A percentile compares a stretch with the other conserved stretches of the same genome.
phyloP scores from a whole-genome alignment of 2,888 invertebrate species.

The Cyrtodaria siliqua region DNA sequence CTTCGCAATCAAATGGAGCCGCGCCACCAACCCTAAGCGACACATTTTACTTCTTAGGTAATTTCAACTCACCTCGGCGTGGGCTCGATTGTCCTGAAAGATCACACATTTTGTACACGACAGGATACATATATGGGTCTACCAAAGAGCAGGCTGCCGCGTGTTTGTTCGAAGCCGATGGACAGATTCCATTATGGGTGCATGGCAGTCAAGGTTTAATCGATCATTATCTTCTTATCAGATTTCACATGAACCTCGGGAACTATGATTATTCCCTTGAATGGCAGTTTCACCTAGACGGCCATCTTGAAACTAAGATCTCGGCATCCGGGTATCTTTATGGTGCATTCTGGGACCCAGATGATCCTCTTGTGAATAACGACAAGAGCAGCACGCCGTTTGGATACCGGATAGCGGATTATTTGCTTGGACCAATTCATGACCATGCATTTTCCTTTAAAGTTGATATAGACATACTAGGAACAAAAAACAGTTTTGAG shows the following conservation, averaged over 20 bases:
- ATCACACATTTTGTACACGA: constrained; percentile 54
- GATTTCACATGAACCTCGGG: constrained; percentile 65
- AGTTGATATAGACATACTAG: constrained; percentile 68
- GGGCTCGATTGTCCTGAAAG: constrained; percentile 73
- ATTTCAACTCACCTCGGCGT: constrained; percentile 34
- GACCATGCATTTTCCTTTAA: constrained; percentile 68
- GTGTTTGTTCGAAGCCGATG: constrained; percentile 73
- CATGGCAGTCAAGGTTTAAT: constrained; percentile 49
- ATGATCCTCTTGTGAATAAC: constrained; percentile 40
- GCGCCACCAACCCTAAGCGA: constrained; percentile 62
- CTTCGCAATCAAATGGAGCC: constrained; percentile 62
- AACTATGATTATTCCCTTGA: constrained; percentile 74
- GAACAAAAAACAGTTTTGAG: constrained; percentile 60
- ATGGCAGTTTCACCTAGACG: constrained; percentile 64
- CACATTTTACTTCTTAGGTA: constrained; percentile 61
- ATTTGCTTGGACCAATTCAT: constrained; percentile 59
- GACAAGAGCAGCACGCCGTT: constrained; percentile 56
- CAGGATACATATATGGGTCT: constrained; percentile 25
- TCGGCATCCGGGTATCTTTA: constrained; percentile 63
- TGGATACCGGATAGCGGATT: constrained; percentile 63
- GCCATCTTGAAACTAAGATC: constrained; percentile 56
- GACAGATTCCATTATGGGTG: constrained; percentile 67
- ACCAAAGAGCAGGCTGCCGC: constrained; percentile 23
- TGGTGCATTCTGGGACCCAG: constrained; percentile 64
- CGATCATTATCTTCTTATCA: constrained; percentile 62